A percentile compares a stretch with the other conserved stretches of the same genome.
Evolutionary conservation across 2,888 invertebrate species (phyloP).

Genomic region (Scaptomyza reducta): DNA sequence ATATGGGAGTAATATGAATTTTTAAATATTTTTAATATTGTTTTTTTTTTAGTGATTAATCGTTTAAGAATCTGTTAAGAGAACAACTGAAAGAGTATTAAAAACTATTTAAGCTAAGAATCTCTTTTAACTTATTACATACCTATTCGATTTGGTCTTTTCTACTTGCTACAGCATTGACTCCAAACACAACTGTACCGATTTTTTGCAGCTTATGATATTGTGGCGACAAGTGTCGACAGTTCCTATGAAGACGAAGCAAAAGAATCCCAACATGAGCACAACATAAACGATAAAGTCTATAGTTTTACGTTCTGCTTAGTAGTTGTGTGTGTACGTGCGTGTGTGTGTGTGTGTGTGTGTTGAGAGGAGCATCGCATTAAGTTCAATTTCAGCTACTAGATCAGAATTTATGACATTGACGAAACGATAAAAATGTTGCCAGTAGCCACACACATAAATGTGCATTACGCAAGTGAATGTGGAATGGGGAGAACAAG

Average conservation of each 20-base stretch:
- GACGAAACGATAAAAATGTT: conserved; percentile 77
- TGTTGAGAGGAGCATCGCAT: conserved; percentile 53
- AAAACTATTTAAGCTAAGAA: too few species aligned
- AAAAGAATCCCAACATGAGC: not conserved
- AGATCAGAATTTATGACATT: conserved; percentile 80
- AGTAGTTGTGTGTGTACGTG: conserved; percentile 19
- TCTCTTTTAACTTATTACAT: too few species aligned
- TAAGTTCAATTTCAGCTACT: conserved; percentile 77
- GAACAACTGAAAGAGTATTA: too few species aligned
- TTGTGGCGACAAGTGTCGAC: not conserved
- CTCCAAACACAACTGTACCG: conserved; percentile 20
- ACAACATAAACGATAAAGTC: conserved; percentile 19
- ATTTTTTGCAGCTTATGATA: not conserved
- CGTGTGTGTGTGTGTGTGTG: conserved; percentile 10
- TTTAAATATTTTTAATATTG: too few species aligned
- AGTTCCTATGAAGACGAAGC: not conserved
- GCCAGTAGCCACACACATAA: conserved; percentile 56
- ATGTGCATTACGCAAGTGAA: conserved; percentile 65
- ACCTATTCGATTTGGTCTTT: too few species aligned
- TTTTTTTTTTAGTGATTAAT: too few species aligned
- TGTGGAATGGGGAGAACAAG: conserved; percentile 14
- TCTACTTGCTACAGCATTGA: too few species aligned
- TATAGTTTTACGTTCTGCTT: conserved; percentile 26
- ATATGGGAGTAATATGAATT: too few species aligned
- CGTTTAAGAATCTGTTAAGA: too few species aligned